Conservation (phyloP, 2,113 vertebrate species). For the Ctenomys sociabilis region DNA sequence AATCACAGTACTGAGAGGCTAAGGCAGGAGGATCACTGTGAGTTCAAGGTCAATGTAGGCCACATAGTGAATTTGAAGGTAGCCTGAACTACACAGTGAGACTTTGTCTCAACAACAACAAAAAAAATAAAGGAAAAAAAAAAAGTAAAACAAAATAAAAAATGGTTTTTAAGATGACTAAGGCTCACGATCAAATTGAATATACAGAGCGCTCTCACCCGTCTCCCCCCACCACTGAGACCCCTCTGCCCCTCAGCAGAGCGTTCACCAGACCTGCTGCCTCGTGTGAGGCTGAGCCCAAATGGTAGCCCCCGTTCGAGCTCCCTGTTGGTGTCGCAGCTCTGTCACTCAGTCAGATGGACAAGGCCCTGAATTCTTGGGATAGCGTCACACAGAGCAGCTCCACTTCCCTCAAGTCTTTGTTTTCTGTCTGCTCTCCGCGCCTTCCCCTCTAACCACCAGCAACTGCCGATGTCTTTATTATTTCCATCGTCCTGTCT, state of each 20-base stretch:
- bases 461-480: neutral
- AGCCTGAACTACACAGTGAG: neutral
- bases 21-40: neutral
- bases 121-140: neutral
- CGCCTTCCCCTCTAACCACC: neutral
- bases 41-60: neutral
- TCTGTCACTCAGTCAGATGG: neutral
- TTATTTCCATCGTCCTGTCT: neutral
- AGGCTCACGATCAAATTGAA: neutral
- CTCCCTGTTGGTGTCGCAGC: too few species aligned
- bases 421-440: neutral
- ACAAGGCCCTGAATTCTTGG: too few species aligned
- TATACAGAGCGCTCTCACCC: neutral
- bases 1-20: neutral
- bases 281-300: neutral
- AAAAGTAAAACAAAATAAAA: neutral
- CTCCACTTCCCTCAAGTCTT: neutral
- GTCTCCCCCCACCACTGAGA: rapidly evolving
- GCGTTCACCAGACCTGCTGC: neutral
- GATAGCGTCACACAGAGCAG: neutral
- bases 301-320: neutral
- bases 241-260: rapidly evolving
- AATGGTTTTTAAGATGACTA: neutral
- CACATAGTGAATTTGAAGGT: neutral
- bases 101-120: neutral